These are phyloP conservation scores for Homarus gammarus DNA, from an alignment of 2,888 invertebrate genomes.

Conservation along the genomic window DNA sequence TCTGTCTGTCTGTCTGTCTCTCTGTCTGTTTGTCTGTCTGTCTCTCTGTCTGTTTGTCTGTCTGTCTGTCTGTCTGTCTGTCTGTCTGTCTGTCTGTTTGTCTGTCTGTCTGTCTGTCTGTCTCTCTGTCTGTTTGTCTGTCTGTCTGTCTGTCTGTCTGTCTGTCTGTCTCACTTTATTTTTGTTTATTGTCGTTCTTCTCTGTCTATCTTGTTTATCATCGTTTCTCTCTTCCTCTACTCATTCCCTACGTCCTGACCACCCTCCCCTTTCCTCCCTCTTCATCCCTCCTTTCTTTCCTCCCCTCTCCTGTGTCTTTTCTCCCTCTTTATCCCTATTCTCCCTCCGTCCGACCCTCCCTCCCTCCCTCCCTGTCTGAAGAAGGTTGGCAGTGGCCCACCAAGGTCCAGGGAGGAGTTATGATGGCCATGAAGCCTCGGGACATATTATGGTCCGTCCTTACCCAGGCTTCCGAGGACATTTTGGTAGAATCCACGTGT, in stretches of 20 bases:
- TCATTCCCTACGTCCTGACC: not conserved
- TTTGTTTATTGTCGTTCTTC: not conserved
- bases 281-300: no score
- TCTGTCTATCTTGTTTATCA: not conserved
- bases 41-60: not conserved
- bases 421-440: no score
- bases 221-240: no score
- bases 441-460: no score
- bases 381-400: no score
- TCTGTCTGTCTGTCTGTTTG: not conserved
- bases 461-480: no score
- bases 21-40: not conserved
- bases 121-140: slow-evolving; percentile 6
- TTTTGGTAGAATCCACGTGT: no score
- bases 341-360: not conserved
- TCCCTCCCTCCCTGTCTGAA: no score
- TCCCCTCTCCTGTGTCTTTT: no score
- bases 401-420: no score
- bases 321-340: no score
- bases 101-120: slow-evolving; percentile 26
- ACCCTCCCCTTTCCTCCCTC: not conserved
- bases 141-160: not conserved
- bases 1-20: not conserved
- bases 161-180: not conserved
- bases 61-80: not conserved